Conservation (phyloP, 2,113 vertebrate species). For the Megaceryle maxima region DNA sequence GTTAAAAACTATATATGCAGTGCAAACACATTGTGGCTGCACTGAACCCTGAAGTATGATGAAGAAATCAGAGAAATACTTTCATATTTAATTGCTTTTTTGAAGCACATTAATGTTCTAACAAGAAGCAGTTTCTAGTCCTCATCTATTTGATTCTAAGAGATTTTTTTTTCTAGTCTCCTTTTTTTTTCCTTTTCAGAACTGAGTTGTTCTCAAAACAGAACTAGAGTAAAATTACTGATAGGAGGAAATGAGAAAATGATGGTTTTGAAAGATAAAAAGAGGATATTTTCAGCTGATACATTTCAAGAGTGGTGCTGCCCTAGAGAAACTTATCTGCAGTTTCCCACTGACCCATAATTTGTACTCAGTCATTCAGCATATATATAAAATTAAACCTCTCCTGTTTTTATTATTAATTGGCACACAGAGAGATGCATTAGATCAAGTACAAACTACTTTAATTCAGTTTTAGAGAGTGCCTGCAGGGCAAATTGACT, state of each 20-base stretch:
- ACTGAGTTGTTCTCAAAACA: not conserved
- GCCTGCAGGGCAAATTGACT: not conserved
- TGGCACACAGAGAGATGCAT: not conserved
- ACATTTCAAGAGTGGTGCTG: not conserved
- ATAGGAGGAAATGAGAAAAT: not conserved
- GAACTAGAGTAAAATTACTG: not conserved
- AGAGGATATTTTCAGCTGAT: not conserved
- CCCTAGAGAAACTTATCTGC: not conserved
- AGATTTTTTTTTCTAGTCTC: not conserved
- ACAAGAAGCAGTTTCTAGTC: not conserved
- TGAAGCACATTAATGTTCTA: not conserved
- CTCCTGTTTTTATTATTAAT: not conserved
- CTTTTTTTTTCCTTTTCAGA: not conserved
- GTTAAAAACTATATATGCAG: not conserved
- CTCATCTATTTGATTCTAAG: not conserved
- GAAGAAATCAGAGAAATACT: conserved; percentile 27
- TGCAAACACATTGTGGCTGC: not conserved
- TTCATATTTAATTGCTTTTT: conserved; percentile 6
- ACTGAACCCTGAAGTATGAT: not conserved
- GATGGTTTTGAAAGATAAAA: not conserved
- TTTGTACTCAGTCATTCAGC: not conserved
- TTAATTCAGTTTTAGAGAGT: not conserved
- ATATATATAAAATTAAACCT: not conserved
- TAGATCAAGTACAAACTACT: not conserved
- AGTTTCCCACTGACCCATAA: not conserved